Evolutionary conservation across 2,113 vertebrate genomes (phyloP).

Genomic region (Etheostoma cragini): DNA sequence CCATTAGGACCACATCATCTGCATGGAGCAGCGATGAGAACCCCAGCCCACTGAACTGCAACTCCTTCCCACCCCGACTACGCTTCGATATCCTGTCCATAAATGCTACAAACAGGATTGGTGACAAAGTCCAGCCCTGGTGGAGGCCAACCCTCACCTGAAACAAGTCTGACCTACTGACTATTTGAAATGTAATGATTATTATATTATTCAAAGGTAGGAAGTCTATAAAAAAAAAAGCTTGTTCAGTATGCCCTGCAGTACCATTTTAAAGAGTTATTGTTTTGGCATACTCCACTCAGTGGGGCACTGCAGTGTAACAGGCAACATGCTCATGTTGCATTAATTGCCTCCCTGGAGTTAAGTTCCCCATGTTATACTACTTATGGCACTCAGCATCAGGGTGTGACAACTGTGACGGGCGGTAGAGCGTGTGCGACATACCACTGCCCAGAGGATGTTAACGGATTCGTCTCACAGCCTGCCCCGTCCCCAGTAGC

Average conservation of each 20-base stretch:
- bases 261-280: slow-evolving; percentile 15
- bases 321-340: slow-evolving; percentile 39
- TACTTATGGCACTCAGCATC: slow-evolving; percentile 19
- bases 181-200: neutral
- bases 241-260: neutral
- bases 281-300: slow-evolving; percentile 32
- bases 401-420: slow-evolving; percentile 25
- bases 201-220: neutral
- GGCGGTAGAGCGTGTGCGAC: slow-evolving; percentile 11
- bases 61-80: too few relatives aligned
- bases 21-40: too few relatives aligned
- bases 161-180: too few relatives aligned
- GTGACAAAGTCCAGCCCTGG: too few relatives aligned
- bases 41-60: too few relatives aligned
- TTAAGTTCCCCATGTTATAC: slow-evolving; percentile 8
- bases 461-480: slow-evolving; percentile 7
- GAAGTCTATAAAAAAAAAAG: slow-evolving; percentile 10
- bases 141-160: too few relatives aligned
- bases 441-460: slow-evolving; percentile 27
- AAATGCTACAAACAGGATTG: too few relatives aligned
- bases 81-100: too few relatives aligned
- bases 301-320: slow-evolving; percentile 13
- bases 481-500: slow-evolving; percentile 20
- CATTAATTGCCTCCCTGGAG: slow-evolving; percentile 65
- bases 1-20: too few relatives aligned